Percentiles rank a stretch among this genome's conserved stretches.
Evolutionary conservation across 2,113 vertebrate species (phyloP).

Genomic region (Micronycteris hirsuta): DNA sequence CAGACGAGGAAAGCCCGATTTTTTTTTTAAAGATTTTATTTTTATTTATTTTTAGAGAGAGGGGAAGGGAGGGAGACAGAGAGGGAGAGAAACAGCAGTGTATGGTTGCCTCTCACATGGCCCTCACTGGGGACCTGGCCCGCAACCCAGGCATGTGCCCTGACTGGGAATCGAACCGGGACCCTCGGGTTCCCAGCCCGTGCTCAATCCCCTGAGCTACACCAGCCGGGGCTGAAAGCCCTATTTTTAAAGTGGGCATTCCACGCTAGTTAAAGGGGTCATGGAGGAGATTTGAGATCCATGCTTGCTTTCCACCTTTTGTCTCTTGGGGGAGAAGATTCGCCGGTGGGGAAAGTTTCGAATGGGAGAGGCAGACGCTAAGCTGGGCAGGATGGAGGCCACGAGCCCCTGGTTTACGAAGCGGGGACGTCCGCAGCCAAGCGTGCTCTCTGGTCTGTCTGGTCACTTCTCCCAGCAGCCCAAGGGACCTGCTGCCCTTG

Average conservation of each 20-base stretch:
- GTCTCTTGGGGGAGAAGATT: background rate
- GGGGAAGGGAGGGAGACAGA: no score
- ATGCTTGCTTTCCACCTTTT: background rate
- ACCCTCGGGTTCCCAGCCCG: no score
- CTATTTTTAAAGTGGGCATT: background rate
- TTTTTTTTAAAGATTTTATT: no score
- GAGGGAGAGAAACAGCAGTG: no score
- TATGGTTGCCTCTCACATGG: no score
- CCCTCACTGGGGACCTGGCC: no score
- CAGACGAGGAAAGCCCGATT: background rate
- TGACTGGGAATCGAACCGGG: no score
- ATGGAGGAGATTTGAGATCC: background rate
- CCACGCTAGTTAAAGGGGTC: background rate
- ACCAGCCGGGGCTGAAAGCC: no score
- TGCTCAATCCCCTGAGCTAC: no score
- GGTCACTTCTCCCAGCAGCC: background rate
- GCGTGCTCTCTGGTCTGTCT: background rate
- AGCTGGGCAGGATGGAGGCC: background rate
- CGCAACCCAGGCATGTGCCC: no score
- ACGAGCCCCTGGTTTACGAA: background rate
- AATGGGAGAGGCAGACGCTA: background rate
- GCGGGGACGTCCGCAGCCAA: accelerated
- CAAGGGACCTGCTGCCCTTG: accelerated
- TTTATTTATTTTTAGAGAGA: no score
- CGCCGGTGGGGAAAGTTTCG: background rate